These are phyloP conservation scores for Orchesella cincta DNA, from an alignment of 1,140 invertebrate species.

Conservation along the genomic window DNA sequence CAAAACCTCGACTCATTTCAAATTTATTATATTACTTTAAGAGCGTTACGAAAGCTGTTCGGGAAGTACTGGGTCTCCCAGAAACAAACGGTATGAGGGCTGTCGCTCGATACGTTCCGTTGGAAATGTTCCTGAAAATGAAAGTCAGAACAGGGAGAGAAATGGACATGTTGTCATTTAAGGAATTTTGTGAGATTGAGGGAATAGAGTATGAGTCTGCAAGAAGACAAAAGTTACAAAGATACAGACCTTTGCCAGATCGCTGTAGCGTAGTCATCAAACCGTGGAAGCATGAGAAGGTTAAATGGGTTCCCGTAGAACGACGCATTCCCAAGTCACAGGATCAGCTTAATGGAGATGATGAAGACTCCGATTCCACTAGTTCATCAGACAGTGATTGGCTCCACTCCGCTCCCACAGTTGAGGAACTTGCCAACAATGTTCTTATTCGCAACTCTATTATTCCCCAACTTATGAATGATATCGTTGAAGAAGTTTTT, in stretches of 20 bases:
- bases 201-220: not conserved
- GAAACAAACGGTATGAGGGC: not conserved
- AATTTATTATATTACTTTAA: not conserved
- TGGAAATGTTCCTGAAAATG: not conserved
- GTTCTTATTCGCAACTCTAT: not conserved
- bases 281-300: not conserved
- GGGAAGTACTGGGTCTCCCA: not conserved
- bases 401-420: not conserved
- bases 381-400: not conserved
- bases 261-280: not conserved
- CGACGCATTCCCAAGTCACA: not conserved
- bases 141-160: not conserved
- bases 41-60: not conserved
- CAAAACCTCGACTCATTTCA: too few species aligned
- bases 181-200: not conserved
- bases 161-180: not conserved
- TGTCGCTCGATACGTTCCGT: not conserved
- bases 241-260: not conserved
- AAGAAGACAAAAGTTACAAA: not conserved
- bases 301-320: not conserved
- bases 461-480: not conserved
- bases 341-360: not conserved
- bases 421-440: not conserved
- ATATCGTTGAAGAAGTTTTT: not conserved
- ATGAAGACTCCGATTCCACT: not conserved